Base-by-base conservation (phyloP, 30 jellyfish, hydroid and myxozoan species). In the Rhopilema esculentum region DNA sequence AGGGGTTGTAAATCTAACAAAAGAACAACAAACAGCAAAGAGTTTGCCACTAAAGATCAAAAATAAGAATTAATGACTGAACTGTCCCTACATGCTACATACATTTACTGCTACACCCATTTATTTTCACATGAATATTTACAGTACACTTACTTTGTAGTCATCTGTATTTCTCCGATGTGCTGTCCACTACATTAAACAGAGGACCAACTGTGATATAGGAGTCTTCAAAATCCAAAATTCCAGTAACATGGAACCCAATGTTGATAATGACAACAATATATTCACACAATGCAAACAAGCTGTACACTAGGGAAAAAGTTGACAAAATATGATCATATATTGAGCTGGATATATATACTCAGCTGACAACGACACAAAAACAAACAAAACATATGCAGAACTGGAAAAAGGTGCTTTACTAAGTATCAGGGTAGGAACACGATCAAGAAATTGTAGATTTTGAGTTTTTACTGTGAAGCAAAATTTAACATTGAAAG, bases 261-360 rank as follows among this genome's bases (percentile, higher is more conserved):
- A 91, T 84, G 61, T 91, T 91, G 20, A 66, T 24, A 22, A 81
- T 2, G 8, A 91, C 97, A 62, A 85, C 95, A 88, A 86, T 17
- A 69, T 91, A 91, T 63, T 91, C 97, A 78, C 89, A 84, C 18
- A 91, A 65, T n/a, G 95, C 97, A 85, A 91, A 91, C 64, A 91
- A 33, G 69, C 92, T 91, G 91, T 91, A 91, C 21, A 91, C 97
- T 69, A 28, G 17, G 17, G 21, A 21, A 63, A 30, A 25, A 31
- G 6, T 27, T 69, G 86, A 69, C 7, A 27, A 20, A 15, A 33
- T 22, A 16, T n/a, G n/a, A n/a, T n/a, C n/a, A n/a, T n/a, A n/a
- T n/a, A n/a, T n/a, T n/a, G n/a, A n/a, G 31, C 17, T 19, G 4
- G 18, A 57, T 1, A 27, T 29, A 4, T 16, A 40, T 48, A 22